A percentile compares a stretch with the other conserved stretches of the same genome.
These are phyloP conservation scores for Cheilosia soror DNA, from an alignment of 2,888 invertebrate genomes.

Conservation along the genomic window DNA sequence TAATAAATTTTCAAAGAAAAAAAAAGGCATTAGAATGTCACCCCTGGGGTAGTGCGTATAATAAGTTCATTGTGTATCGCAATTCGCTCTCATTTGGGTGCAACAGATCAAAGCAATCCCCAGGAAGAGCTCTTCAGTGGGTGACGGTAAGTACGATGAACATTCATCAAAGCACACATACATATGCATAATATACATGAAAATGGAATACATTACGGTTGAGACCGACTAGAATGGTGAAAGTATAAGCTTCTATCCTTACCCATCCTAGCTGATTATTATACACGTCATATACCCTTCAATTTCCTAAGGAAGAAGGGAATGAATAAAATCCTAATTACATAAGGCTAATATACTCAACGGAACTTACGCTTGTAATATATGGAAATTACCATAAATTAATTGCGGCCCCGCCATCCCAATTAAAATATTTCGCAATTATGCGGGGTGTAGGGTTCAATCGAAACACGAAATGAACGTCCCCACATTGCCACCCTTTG, in stretches of 20 bases:
- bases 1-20: constrained; percentile 21
- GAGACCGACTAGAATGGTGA: not conserved
- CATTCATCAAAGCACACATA: not conserved
- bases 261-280: not conserved
- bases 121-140: not conserved
- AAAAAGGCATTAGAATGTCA: not conserved
- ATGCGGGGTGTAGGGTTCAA: constrained; percentile 37
- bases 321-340: constrained; percentile 43
- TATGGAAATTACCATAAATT: constrained; percentile 55
- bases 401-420: constrained; percentile 6
- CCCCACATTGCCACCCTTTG: not conserved
- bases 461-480: constrained; percentile 50
- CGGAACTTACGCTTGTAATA: constrained; percentile 57
- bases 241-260: not conserved
- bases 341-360: constrained; percentile 49
- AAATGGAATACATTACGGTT: too few relatives aligned
- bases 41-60: constrained; percentile 2
- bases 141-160: constrained; percentile 9
- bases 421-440: constrained; percentile 33
- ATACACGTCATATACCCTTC: not conserved
- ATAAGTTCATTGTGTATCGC: constrained; percentile 24
- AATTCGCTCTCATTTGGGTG: constrained; percentile 6
- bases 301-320: not conserved
- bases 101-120: constrained; percentile 39
- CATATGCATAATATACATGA: too few relatives aligned